Conservation (phyloP, 2,888 invertebrate genomes). For the Melanargia galathea region DNA sequence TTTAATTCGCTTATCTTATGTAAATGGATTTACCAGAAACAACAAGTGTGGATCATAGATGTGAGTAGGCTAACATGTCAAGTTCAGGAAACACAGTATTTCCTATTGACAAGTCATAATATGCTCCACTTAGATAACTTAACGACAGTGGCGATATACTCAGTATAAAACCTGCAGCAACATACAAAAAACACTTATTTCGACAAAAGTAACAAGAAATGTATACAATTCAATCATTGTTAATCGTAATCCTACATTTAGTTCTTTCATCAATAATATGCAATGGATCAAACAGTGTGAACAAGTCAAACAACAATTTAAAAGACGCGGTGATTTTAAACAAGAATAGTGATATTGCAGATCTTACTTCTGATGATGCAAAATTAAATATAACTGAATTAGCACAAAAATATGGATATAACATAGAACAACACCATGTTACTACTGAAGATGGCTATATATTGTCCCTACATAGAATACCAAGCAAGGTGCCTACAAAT, state of each 20-base stretch:
- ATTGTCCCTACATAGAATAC: slow-evolving; percentile 60
- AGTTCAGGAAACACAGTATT: slow-evolving; percentile 13
- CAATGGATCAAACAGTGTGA: slow-evolving; percentile 7
- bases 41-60: neutral
- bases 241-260: neutral
- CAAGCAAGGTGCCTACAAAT: slow-evolving; percentile 38
- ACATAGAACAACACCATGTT: slow-evolving; percentile 58
- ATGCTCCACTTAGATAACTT: slow-evolving; percentile 28
- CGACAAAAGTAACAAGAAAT: slow-evolving; percentile 7
- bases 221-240: slow-evolving; percentile 8
- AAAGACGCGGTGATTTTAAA: slow-evolving; percentile 17
- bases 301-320: slow-evolving; percentile 17
- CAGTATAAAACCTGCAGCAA: slow-evolving; percentile 25
- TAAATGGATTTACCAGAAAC: neutral
- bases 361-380: slow-evolving; percentile 50
- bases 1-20: neutral
- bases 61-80: slow-evolving; percentile 25
- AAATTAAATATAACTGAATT: slow-evolving; percentile 54
- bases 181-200: slow-evolving; percentile 1
- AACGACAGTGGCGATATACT: slow-evolving; percentile 30
- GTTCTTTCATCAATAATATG: slow-evolving; percentile 6
- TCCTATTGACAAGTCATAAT: neutral
- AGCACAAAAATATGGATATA: slow-evolving; percentile 54
- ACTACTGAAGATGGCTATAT: slow-evolving; percentile 63
- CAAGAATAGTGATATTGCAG: neutral